Percentiles rank a stretch among this genome's conserved stretches.
Evolutionary conservation across 2,888 invertebrate species (phyloP).

Genomic region (Mactromeris polynyma): DNA sequence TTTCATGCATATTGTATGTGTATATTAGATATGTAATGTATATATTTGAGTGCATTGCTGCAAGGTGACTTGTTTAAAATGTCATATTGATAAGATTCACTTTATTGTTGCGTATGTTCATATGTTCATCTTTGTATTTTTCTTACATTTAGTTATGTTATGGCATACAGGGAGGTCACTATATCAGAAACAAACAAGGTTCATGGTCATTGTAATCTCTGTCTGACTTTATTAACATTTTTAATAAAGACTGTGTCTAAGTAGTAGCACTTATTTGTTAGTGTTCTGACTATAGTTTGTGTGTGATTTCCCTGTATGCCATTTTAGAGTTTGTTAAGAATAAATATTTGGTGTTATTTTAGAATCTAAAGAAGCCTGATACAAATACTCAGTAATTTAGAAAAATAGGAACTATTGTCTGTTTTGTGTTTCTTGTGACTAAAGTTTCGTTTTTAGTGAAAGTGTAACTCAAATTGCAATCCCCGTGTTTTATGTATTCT

Average conservation of each 20-base stretch:
- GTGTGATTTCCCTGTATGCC: neutral
- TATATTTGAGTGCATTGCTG: neutral
- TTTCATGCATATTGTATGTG: neutral
- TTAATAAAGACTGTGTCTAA: neutral
- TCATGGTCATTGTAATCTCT: neutral
- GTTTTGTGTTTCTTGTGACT: neutral
- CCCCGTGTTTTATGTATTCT: no score
- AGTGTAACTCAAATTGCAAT: no score
- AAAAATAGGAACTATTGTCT: neutral
- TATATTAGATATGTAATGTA: neutral
- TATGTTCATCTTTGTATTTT: neutral
- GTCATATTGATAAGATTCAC: neutral
- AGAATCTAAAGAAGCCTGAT: neutral
- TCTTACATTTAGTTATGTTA: neutral
- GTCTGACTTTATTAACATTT: neutral
- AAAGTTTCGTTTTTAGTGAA: neutral
- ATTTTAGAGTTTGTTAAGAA: neutral
- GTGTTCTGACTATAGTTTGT: neutral
- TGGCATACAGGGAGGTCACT: neutral
- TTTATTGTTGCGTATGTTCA: neutral
- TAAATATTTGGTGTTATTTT: neutral
- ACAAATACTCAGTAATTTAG: slow-evolving; percentile 7
- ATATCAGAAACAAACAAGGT: neutral
- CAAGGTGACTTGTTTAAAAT: neutral
- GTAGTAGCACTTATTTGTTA: no score